Conservation (phyloP, 2,797 vertebrate genomes). For the Parauchenoglanis punctatus region DNA sequence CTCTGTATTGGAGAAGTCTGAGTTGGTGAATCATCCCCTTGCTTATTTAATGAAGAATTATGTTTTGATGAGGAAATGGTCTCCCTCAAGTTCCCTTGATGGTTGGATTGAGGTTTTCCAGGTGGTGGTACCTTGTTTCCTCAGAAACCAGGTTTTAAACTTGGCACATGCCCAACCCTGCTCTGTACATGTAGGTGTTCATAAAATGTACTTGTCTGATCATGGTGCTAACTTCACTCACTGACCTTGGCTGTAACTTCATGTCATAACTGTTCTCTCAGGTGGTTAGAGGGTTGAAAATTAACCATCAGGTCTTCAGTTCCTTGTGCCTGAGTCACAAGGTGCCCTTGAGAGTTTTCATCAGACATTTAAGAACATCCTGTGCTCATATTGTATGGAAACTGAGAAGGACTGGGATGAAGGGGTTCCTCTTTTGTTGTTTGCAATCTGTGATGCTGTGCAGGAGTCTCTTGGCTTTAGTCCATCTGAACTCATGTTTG, state of each 20-base stretch:
- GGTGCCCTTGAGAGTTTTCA: background rate
- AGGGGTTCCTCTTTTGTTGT: constrained; percentile 3
- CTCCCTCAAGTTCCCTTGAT: too few species aligned
- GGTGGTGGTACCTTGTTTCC: too few species aligned
- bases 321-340: background rate
- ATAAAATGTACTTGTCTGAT: too few species aligned
- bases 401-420: constrained; percentile 20
- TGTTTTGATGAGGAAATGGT: too few species aligned
- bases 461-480: constrained; percentile 8
- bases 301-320: background rate
- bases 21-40: too few species aligned
- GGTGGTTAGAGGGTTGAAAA: background rate
- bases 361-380: background rate
- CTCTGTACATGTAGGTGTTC: too few species aligned
- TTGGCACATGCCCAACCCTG: too few species aligned
- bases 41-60: too few species aligned
- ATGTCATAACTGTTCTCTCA: background rate
- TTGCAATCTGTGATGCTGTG: background rate
- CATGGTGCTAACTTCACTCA: too few species aligned
- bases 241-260: background rate
- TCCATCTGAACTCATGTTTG: constrained; percentile 14
- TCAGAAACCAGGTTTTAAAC: too few species aligned
- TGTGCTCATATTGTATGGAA: background rate
- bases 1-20: too few species aligned
- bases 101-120: too few species aligned